A percentile compares a stretch with the other conserved stretches of the same genome.
Conservation (phyloP, 2,113 vertebrate species). For the Sinocyclocheilus anophthalmus region DNA sequence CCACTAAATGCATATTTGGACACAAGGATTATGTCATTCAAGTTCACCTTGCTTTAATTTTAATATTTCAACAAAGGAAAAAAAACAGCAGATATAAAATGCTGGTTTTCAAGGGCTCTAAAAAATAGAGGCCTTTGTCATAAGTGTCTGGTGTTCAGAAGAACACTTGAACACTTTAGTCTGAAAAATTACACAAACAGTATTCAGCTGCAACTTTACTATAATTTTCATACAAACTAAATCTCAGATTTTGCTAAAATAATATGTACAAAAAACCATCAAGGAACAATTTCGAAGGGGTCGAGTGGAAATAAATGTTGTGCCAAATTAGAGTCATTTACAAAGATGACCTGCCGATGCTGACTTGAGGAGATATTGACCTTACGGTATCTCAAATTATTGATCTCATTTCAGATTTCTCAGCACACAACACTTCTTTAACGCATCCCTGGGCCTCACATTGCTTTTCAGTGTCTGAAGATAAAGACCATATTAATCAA, state of each 20-base stretch:
- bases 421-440: not conserved
- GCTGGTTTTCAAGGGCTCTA: not conserved
- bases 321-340: conserved; percentile 9
- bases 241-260: not conserved
- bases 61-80: conserved; percentile 6
- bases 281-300: not conserved
- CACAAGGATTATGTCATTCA: not conserved
- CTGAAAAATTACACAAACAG: not conserved
- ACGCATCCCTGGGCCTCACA: not conserved
- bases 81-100: not conserved
- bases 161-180: not conserved
- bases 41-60: not conserved
- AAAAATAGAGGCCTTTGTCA: not conserved
- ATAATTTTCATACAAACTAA: not conserved
- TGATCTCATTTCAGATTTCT: conserved; percentile 17
- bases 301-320: not conserved
- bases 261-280: not conserved
- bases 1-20: conserved; percentile 11
- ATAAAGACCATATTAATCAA: conserved; percentile 36
- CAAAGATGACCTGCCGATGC: not conserved
- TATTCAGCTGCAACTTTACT: not conserved
- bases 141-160: not conserved
- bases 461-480: conserved; percentile 38
- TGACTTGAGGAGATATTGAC: conserved; percentile 22
- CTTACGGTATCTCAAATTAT: conserved; percentile 25